Evolutionary conservation across 2,113 vertebrate species (phyloP), one percentile per base, ranked within the genome.

Genomic region (Himantopus leucocephalus): DNA sequence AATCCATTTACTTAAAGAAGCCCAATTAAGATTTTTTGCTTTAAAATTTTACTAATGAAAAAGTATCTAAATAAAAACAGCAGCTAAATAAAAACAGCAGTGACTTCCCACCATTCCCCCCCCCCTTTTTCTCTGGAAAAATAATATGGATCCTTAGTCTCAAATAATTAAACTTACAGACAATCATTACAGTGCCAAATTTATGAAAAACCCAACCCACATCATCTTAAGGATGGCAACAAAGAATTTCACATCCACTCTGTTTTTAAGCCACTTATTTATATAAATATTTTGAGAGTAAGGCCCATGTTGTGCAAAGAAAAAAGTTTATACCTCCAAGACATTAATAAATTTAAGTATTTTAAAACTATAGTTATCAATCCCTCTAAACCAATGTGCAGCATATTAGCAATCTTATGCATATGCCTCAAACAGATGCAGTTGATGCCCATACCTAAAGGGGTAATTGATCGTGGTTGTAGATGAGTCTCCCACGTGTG

Each of bases 401-500:
- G 98, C 95, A 98, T 96, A 98, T 97, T 97, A 98, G 98, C 97
- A 98, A 98, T 95, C 98, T 97, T 98, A 98, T 97, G 98, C 97
- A 98, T 98, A 98, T 98, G 98, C 98, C 98, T 98, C 98, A 98
- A 98, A 98, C 95, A 98, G 98, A 98, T 97, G 98, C 97, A 98
- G 97, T 97, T 98, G 97, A 97, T 98, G 96, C 98, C 98, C 98
- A 99, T 99, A 99, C 99, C 99, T 99, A 99, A 99, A 98, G 99
- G 99, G 98, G 98, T 99, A 98, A 99, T 98, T 98, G 98, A 98
- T 98, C 99, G 99, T 98, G 99, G 99, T 91, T 98, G 99, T 96
- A 98, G 99, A 99, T 99, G 99, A 98, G 99, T 99, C 99, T 99
- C 99, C 99, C 99, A 99, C 98, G 98, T 98, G 99, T 98, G 99